A percentile compares a stretch with the other conserved stretches of the same genome.
Evolutionary conservation across 2,888 invertebrate species (phyloP).

Genomic region (Sesia bembeciformis): DNA sequence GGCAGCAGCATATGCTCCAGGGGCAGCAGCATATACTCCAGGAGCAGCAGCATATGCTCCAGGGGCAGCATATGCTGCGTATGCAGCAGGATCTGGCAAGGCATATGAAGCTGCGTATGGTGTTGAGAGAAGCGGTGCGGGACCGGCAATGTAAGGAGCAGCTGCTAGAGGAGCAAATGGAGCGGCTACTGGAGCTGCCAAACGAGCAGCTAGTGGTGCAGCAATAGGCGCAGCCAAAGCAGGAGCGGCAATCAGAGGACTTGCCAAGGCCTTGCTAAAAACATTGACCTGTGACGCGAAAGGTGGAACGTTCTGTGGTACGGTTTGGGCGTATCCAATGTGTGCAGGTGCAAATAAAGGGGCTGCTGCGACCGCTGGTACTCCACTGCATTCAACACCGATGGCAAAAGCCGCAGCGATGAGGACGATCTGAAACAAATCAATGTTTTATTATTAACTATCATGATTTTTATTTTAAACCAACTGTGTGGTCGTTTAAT

Average conservation of each 20-base stretch:
- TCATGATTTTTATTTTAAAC: not conserved
- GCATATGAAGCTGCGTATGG: conserved; percentile 12
- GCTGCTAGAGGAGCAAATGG: conserved; percentile 25
- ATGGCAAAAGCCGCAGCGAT: conserved; percentile 51
- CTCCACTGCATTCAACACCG: conserved; percentile 45
- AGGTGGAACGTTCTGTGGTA: conserved; percentile 77
- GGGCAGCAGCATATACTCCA: conserved; percentile 17
- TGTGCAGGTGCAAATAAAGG: conserved; percentile 70
- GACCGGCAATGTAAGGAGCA: conserved; percentile 12
- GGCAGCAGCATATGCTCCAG: conserved; percentile 6
- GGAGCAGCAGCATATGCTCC: conserved; percentile 17
- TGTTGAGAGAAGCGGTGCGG: conserved; percentile 19
- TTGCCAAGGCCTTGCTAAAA: conserved; percentile 51
- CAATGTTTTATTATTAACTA: conserved; percentile 4
- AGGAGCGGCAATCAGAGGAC: conserved; percentile 42
- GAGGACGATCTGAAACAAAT: conserved; percentile 49
- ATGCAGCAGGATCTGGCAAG: conserved; percentile 16
- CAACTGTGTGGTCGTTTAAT: not conserved
- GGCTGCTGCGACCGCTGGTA: conserved; percentile 43
- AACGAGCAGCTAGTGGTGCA: conserved; percentile 15
- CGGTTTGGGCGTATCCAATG: conserved; percentile 71
- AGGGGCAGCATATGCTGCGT: conserved; percentile 3
- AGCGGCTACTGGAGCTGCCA: conserved; percentile 19
- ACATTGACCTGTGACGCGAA: conserved; percentile 76
- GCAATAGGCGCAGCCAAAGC: conserved; percentile 13